phyloP scores from a whole-genome alignment of 2,888 invertebrate species.

The Dromius quadrimaculatus region DNA sequence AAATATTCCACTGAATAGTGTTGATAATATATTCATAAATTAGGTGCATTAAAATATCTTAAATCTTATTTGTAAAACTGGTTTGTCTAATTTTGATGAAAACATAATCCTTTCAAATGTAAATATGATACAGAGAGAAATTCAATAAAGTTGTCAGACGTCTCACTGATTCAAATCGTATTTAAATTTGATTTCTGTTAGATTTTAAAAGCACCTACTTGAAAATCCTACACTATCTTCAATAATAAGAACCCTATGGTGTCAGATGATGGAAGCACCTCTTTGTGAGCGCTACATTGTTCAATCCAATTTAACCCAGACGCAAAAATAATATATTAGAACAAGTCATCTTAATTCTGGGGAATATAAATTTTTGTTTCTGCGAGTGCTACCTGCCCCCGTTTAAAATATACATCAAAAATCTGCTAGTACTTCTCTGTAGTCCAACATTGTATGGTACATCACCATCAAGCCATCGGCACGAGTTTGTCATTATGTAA shows the following conservation, averaged over 20 bases:
- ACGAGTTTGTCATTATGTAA: constrained; percentile 24
- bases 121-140: constrained; percentile 1
- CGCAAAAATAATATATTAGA: too few relatives aligned
- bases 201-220: constrained; percentile 6
- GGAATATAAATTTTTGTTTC: too few relatives aligned
- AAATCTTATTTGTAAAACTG: constrained; percentile 5
- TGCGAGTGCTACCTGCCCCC: too few relatives aligned
- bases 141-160: constrained; percentile 26
- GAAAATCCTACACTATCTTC: background rate
- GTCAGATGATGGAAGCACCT: too few relatives aligned
- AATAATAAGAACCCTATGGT: too few relatives aligned
- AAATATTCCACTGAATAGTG: too few relatives aligned
- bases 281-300: too few relatives aligned
- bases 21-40: too few relatives aligned
- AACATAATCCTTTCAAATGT: constrained; percentile 18
- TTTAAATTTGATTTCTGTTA: constrained; percentile 8
- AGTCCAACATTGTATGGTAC: background rate
- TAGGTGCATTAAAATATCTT: background rate
- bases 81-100: constrained; percentile 27
- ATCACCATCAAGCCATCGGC: constrained; percentile 20
- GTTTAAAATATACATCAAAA: constrained; percentile 16
- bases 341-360: too few relatives aligned
- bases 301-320: too few relatives aligned
- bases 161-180: constrained; percentile 16
- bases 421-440: background rate